Evolutionary conservation across 2,113 vertebrate species (phyloP).

Genomic region (Pristiophorus japonicus): DNA sequence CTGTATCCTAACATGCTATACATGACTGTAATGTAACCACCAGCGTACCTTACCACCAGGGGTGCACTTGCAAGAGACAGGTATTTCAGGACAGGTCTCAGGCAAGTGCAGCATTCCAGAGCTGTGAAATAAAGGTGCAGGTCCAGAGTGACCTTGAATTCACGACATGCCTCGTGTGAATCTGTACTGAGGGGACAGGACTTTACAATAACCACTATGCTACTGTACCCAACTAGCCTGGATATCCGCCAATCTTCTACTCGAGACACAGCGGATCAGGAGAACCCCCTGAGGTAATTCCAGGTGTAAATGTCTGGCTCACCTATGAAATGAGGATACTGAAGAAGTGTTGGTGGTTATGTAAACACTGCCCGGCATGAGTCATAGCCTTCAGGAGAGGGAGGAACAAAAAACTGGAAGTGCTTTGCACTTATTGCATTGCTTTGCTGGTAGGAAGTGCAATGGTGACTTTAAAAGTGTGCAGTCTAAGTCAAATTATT

Average conservation of each 20-base stretch:
- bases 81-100: no score
- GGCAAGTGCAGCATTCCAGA: no score
- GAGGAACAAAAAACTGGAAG: not conserved
- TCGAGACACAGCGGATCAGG: not conserved
- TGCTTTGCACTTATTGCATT: not conserved
- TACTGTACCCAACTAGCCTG: no score
- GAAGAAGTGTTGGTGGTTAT: not conserved
- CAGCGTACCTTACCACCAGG: no score
- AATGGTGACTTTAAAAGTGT: not conserved
- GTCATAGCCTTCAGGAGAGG: not conserved
- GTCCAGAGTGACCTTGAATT: no score
- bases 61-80: no score
- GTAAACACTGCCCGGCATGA: not conserved
- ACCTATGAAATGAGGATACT: not conserved
- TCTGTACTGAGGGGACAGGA: no score
- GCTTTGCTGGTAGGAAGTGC: not conserved
- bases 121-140: no score
- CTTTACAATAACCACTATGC: no score
- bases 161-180: no score
- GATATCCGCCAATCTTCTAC: not conserved
- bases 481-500: not conserved
- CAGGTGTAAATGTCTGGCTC: not conserved
- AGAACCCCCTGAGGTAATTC: not conserved
- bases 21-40: no score
- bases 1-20: no score